These are phyloP conservation scores for Halesus radiatus DNA, from an alignment of 1,140 invertebrate genomes.

Conservation along the genomic window DNA sequence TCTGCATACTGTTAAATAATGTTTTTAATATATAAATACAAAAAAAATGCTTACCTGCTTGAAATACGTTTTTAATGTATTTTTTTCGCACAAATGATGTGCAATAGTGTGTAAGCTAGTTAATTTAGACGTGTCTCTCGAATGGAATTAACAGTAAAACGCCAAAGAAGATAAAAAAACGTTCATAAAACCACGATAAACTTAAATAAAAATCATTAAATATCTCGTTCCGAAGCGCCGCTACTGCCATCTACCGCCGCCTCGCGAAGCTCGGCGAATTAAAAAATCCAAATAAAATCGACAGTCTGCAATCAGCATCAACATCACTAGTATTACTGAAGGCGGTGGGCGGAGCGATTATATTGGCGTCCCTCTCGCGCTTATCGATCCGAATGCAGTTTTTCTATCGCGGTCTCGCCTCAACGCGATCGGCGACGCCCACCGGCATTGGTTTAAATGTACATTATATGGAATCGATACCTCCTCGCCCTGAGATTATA, in stretches of 20 bases:
- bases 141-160: too few species aligned
- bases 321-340: conserved; percentile 38
- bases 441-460: conserved; percentile 34
- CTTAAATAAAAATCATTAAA: too few species aligned
- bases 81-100: too few species aligned
- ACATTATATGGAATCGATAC: conserved; percentile 44
- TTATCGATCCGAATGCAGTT: conserved; percentile 36
- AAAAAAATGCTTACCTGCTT: too few species aligned
- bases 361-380: conserved; percentile 20
- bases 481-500: not conserved
- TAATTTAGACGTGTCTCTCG: too few species aligned
- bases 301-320: conserved; percentile 22
- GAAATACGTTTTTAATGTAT: too few species aligned
- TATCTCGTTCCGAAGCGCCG: too few species aligned
- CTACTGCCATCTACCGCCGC: conserved; percentile 21
- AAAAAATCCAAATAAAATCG: conserved; percentile 42
- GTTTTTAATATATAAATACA: too few species aligned
- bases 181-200: too few species aligned
- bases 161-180: too few species aligned
- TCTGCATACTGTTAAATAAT: too few species aligned
- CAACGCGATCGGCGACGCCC: conserved; percentile 42
- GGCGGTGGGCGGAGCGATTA: conserved; percentile 32
- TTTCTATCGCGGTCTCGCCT: conserved; percentile 37
- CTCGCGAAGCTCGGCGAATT: not conserved
- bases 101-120: too few species aligned